Conservation (phyloP, 2,113 vertebrate genomes). For the Gambusia affinis region DNA sequence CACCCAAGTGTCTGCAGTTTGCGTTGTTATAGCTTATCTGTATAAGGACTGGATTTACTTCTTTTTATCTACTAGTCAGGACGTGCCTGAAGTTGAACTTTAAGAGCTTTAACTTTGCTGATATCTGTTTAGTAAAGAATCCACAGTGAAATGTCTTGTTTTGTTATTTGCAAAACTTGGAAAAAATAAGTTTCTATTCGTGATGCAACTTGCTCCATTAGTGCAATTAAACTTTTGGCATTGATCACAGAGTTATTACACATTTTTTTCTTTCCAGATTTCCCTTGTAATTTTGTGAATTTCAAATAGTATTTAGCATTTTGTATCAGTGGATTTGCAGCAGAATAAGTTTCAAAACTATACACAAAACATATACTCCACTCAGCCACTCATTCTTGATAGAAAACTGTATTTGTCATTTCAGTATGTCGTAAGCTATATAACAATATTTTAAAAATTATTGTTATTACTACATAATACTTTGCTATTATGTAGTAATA, state of each 20-base stretch:
- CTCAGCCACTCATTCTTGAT: too few relatives aligned
- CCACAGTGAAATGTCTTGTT: not conserved
- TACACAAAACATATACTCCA: too few relatives aligned
- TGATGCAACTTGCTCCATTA: not conserved
- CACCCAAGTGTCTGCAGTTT: not conserved
- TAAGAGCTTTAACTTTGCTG: not conserved
- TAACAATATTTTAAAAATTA: too few relatives aligned
- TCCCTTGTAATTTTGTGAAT: not conserved
- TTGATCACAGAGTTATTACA: not conserved
- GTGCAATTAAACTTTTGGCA: not conserved
- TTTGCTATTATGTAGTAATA: too few relatives aligned
- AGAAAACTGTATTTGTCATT: too few relatives aligned
- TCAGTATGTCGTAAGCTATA: too few relatives aligned
- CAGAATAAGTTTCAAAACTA: not conserved
- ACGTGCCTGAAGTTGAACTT: not conserved
- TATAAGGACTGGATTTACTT: not conserved
- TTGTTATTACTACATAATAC: too few relatives aligned
- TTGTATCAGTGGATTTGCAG: not conserved
- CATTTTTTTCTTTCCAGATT: not conserved
- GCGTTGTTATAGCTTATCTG: not conserved
- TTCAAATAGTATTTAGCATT: not conserved
- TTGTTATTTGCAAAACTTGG: slow-evolving; percentile 9
- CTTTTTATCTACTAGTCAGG: slow-evolving; percentile 7
- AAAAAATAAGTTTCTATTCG: not conserved
- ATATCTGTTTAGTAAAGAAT: slow-evolving; percentile 2